Conservation (phyloP, 2,888 invertebrate genomes). For the Oligia strigilis region DNA sequence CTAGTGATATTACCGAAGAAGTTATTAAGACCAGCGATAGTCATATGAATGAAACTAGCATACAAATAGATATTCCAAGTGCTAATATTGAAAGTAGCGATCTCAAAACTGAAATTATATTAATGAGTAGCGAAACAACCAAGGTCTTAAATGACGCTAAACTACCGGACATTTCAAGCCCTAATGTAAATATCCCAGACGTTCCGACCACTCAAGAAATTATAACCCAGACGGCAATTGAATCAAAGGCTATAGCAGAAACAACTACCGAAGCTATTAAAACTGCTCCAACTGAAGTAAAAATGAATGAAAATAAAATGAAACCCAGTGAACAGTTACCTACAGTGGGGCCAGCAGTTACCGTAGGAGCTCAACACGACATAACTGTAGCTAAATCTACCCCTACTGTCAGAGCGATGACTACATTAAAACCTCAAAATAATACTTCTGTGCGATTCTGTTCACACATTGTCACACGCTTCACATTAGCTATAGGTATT, state of each 20-base stretch:
- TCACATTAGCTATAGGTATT: constrained; percentile 49
- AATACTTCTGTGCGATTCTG: constrained; percentile 59
- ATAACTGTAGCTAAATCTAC: constrained; percentile 73
- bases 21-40: constrained; percentile 14
- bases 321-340: constrained; percentile 72
- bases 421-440: constrained; percentile 57
- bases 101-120: constrained; percentile 63
- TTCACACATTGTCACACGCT: constrained; percentile 45
- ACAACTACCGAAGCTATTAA: constrained; percentile 43
- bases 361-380: constrained; percentile 82
- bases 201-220: constrained; percentile 30
- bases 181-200: constrained; percentile 15
- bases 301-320: constrained; percentile 36
- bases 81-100: constrained; percentile 41
- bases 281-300: constrained; percentile 31
- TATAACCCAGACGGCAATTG: constrained; percentile 23
- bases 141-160: constrained; percentile 27
- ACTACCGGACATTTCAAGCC: constrained; percentile 6
- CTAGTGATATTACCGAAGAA: constrained; percentile 29
- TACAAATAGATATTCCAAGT: constrained; percentile 58
- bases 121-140: constrained; percentile 57
- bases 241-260: constrained; percentile 39
- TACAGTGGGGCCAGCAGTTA: constrained; percentile 72
- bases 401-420: not conserved
- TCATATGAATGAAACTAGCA: constrained; percentile 45